Conservation (phyloP, 2,113 vertebrate species). For the Cygnus buccinator region DNA sequence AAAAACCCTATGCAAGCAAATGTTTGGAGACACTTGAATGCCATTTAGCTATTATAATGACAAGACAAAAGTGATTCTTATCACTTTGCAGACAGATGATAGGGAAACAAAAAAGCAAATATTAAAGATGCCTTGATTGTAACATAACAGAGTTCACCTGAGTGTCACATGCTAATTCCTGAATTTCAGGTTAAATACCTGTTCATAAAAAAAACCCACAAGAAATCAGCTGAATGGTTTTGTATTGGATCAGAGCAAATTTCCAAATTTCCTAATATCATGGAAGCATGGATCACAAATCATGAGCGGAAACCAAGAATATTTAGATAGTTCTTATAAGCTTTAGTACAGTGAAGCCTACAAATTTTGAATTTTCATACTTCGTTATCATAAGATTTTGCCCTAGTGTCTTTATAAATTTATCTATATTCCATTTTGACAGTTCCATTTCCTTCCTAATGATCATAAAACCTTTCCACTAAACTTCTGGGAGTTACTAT, state of each 20-base stretch:
- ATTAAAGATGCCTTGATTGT: neutral
- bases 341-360: neutral
- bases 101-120: neutral
- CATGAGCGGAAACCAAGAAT: neutral
- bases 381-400: neutral
- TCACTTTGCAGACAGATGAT: neutral
- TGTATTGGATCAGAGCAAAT: neutral
- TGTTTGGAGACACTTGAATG: neutral
- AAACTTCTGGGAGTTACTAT: neutral
- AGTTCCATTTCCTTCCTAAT: neutral
- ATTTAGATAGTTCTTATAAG: neutral
- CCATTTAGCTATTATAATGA: neutral
- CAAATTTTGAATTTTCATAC: neutral
- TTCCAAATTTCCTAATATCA: neutral
- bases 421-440: neutral
- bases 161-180: neutral
- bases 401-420: neutral
- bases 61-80: neutral
- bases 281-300: neutral
- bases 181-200: neutral
- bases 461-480: neutral
- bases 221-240: neutral
- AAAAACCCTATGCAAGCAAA: fast-evolving
- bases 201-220: neutral
- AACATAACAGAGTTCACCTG: neutral